Evolutionary conservation across 2,797 vertebrate genomes (phyloP).

Genomic region (Scolopax bukidnonensis): DNA sequence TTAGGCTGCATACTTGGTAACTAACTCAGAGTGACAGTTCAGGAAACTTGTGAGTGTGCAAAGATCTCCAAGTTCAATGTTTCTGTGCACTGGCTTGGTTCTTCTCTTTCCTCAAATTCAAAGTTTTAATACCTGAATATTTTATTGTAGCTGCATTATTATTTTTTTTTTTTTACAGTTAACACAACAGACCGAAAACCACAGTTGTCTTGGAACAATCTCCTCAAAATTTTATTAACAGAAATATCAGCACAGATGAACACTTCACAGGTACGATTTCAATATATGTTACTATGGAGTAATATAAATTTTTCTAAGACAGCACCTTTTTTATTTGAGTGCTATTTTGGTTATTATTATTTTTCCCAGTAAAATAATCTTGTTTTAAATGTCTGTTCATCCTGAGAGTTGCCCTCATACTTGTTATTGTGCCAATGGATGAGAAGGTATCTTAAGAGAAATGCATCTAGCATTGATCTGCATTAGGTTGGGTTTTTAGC

Average conservation of each 20-base stretch:
- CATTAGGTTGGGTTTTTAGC: neutral
- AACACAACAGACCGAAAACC: neutral
- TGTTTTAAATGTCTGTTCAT: neutral
- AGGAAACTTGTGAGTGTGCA: neutral
- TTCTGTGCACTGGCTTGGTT: neutral
- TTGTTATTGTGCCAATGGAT: conserved; percentile 20
- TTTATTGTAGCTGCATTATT: neutral
- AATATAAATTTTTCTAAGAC: conserved; percentile 1
- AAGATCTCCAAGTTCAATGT: neutral
- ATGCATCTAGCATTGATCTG: conserved; percentile 40
- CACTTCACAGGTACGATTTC: neutral
- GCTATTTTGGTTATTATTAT: neutral
- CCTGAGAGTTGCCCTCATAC: neutral
- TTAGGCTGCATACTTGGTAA: neutral
- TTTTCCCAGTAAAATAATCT: neutral
- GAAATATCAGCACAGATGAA: neutral
- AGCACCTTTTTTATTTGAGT: neutral
- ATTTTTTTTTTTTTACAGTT: neutral
- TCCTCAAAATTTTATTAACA: neutral
- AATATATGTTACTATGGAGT: neutral
- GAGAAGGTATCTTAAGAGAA: conserved; percentile 31
- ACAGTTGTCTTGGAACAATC: neutral
- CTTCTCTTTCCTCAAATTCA: neutral
- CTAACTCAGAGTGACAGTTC: neutral
- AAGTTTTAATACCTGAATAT: neutral